Evolutionary conservation across 2,797 vertebrate species (phyloP), one percentile per base, ranked within the genome.

Genomic region (Chrosomus eos): DNA sequence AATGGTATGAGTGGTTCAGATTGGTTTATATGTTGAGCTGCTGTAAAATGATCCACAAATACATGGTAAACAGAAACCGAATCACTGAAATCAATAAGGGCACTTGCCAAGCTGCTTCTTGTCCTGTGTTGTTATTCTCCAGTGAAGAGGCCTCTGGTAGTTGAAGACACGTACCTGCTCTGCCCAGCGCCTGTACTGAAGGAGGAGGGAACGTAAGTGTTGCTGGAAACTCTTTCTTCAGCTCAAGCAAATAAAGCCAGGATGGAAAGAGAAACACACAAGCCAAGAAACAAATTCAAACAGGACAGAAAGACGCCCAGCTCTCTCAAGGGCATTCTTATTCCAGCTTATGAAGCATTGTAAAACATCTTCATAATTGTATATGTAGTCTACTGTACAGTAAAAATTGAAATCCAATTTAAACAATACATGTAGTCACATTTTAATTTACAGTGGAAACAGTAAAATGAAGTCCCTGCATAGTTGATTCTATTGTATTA

Each of bases 61-160:
- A 19, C 62, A n/a, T 51, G 19, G 11, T 45, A 0, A 43, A 64
- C 33, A 18, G 7, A 43, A 43, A 78, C 53, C 0, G 9, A 62
- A 45, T 45, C 9, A 28, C 18, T 45, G 18, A 78, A 14, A 21
- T 45, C 3, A 62, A 45, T 21, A 28, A 78, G 51, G 38, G 26
- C 13, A 77, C 45, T 21, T 7, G 36, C n/a, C 67, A 82, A 28
- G 33, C 28, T 75, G 26, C 18, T 28, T 60, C 23, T 86, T 18
- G 70, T 28, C 21, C 16, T 86, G 55, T 82, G 62, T 33, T 79
- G 5, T 88, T 16, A 64, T 84, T 90, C 90, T 90, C 8, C 93
- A 99, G 98, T 97, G 93, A 95, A 99, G 93, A 97, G 97, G 83
- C 98, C 98, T 14, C 93, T 98, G 79, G 94, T 96, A 28, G 98